Conservation (phyloP, 2,113 vertebrate species). For the Hypomesus transpacificus region DNA sequence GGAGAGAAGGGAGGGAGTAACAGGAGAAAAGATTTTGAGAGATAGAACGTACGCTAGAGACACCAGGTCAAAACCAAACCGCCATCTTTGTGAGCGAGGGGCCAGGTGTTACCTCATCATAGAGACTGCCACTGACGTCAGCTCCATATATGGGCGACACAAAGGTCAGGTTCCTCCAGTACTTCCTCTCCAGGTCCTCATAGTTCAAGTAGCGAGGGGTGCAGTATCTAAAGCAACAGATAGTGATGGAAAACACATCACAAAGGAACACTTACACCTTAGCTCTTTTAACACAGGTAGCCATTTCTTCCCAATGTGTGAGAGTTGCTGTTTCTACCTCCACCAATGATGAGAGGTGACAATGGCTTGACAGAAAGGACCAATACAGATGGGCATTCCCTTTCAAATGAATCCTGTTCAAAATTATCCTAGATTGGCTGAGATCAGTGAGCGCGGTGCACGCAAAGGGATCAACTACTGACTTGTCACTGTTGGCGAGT, state of each 20-base stretch:
- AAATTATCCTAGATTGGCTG: background rate
- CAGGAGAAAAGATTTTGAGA: background rate
- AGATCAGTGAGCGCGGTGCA: too few species aligned
- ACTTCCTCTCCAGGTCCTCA: constrained; percentile 96
- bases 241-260: background rate
- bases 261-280: too few species aligned
- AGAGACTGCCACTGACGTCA: constrained; percentile 92
- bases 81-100: background rate
- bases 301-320: too few species aligned
- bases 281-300: too few species aligned
- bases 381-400: too few species aligned
- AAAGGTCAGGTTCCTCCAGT: constrained; percentile 97
- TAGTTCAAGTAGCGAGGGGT: constrained; percentile 97
- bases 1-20: background rate
- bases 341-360: too few species aligned
- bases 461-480: constrained; percentile 41
- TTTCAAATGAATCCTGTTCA: too few species aligned
- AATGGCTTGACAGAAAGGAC: too few species aligned
- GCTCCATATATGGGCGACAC: constrained; percentile 97
- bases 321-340: too few species aligned
- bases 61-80: background rate
- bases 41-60: background rate
- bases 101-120: constrained; percentile 82
- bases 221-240: constrained; percentile 77
- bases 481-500: constrained; percentile 95